phyloP scores from a whole-genome alignment of 2,797 vertebrate species.

The Heterohyrax brucei region DNA sequence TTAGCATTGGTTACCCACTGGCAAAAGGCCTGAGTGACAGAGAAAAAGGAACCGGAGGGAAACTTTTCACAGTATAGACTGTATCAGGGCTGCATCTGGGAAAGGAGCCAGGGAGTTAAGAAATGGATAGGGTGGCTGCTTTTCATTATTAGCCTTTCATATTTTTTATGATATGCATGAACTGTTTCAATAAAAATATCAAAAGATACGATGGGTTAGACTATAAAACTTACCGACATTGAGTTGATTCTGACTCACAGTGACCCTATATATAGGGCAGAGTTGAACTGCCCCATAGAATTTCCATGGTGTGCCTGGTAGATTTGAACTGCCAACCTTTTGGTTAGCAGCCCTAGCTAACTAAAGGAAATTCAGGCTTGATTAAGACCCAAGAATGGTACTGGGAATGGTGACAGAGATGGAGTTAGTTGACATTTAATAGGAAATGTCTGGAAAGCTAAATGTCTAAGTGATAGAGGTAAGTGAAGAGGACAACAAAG shows the following conservation, averaged over 20 bases:
- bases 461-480: background rate
- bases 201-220: background rate
- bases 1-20: background rate
- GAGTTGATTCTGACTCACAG: no score
- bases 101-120: background rate
- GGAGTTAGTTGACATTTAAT: background rate
- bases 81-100: background rate
- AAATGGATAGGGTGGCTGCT: background rate
- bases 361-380: background rate
- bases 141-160: background rate
- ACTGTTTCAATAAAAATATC: conserved; percentile 11
- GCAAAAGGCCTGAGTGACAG: background rate
- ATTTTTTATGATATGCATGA: background rate
- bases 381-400: background rate
- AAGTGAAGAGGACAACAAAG: background rate
- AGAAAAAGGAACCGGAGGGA: background rate
- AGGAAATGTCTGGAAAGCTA: background rate
- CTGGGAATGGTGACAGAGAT: background rate
- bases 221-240: background rate
- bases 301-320: no score
- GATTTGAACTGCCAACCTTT: no score
- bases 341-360: no score
- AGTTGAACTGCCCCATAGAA: no score
- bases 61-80: background rate
- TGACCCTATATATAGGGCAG: no score